A percentile compares a stretch with the other conserved stretches of the same genome.
phyloP scores from a whole-genome alignment of 2,113 vertebrate genomes.

The Camarhynchus parvulus region DNA sequence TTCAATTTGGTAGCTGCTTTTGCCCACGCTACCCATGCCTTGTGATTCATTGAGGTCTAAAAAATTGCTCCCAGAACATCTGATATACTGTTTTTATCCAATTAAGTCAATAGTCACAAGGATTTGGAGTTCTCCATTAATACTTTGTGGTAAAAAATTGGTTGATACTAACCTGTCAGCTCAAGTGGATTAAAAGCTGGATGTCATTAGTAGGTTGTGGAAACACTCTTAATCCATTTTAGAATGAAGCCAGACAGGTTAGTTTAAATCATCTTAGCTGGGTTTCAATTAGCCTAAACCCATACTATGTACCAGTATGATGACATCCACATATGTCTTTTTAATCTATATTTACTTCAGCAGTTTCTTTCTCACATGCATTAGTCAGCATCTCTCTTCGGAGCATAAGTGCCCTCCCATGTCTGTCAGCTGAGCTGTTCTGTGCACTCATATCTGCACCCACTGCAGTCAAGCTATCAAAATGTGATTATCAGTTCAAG shows the following conservation, averaged over 20 bases:
- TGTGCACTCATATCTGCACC: background rate
- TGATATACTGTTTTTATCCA: conserved; percentile 20
- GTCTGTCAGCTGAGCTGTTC: background rate
- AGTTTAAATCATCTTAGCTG: conserved; percentile 41
- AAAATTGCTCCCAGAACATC: background rate
- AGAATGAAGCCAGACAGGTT: conserved; percentile 15
- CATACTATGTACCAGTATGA: background rate
- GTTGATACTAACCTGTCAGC: conserved; percentile 28
- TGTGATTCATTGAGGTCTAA: background rate
- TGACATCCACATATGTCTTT: background rate
- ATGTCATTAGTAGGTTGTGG: background rate
- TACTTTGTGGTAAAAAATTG: background rate
- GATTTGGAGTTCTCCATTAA: conserved; percentile 7
- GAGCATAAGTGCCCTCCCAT: background rate
- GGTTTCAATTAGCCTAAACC: conserved; percentile 26
- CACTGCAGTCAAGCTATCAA: background rate
- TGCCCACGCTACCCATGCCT: background rate
- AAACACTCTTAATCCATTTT: conserved; percentile 7
- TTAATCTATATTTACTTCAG: background rate
- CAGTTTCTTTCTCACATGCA: background rate
- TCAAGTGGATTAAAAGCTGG: conserved; percentile 38
- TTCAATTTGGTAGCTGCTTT: background rate
- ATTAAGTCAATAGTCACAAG: conserved; percentile 40
- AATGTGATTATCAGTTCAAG: background rate
- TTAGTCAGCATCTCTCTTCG: background rate